phyloP scores from a whole-genome alignment of 37 sponge, comb jelly and placozoan genomes.

The Haliclona indistincta region DNA sequence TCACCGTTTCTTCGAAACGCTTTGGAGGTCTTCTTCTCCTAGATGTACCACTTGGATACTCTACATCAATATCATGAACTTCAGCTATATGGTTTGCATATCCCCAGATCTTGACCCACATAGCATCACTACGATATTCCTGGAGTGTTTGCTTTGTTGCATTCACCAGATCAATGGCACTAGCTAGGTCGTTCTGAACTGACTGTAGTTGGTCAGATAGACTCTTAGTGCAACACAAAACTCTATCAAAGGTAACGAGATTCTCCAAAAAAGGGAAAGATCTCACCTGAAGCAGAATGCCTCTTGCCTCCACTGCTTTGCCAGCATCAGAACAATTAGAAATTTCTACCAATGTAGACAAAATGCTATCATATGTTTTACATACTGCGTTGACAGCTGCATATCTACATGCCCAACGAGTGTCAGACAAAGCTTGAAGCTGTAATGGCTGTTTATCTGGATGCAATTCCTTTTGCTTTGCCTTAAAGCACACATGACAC shows the following conservation, averaged over 20 bases:
- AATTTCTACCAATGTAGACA: conserved; percentile 31
- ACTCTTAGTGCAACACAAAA: conserved; percentile 29
- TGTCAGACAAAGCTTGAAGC: conserved; percentile 49
- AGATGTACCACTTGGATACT: no score
- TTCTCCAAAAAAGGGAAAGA: conserved; percentile 16
- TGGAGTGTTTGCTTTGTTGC: background rate
- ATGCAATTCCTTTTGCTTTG: conserved; percentile 25
- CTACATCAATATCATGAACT: background rate
- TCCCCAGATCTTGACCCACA: background rate
- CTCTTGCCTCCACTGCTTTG: conserved; percentile 48
- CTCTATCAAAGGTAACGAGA: conserved; percentile 24
- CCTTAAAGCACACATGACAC: conserved; percentile 31
- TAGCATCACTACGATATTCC: background rate
- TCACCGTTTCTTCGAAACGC: background rate
- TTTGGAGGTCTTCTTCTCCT: conserved; percentile 23
- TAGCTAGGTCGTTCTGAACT: background rate
- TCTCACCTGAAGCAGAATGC: conserved; percentile 24
- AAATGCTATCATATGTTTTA: conserved; percentile 13
- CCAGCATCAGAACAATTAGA: conserved; percentile 4
- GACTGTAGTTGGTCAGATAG: conserved; percentile 42
- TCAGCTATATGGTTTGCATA: background rate
- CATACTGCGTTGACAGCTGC: conserved; percentile 44
- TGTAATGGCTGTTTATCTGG: conserved; percentile 37
- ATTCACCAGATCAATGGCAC: background rate
- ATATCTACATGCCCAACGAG: conserved; percentile 74